A percentile compares a stretch with the other conserved stretches of the same genome.
Conservation (phyloP, 2,113 vertebrate genomes). For the Eulemur macaco region DNA sequence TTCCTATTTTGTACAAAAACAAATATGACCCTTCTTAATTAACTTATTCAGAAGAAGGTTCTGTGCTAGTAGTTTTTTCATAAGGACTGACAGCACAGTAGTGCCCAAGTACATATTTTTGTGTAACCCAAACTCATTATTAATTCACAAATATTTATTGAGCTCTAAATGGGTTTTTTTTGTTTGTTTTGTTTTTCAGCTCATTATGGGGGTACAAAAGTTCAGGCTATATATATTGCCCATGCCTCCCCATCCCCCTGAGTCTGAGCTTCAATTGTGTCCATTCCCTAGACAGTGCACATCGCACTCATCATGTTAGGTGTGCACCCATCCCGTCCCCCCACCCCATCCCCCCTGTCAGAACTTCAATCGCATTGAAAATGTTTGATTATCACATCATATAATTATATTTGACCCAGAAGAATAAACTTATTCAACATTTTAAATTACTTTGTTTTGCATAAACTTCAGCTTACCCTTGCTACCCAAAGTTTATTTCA, state of each 20-base stretch:
- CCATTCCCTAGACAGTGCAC: too few species aligned
- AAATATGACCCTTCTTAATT: background rate
- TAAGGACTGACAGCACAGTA: background rate
- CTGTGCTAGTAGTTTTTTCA: background rate
- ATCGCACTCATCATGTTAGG: too few species aligned
- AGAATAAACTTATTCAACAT: background rate
- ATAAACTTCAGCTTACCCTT: constrained; percentile 16
- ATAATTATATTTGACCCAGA: constrained; percentile 54
- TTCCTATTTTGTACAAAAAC: background rate
- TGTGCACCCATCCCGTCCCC: too few species aligned
- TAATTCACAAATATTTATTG: constrained; percentile 40
- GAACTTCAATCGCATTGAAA: background rate
- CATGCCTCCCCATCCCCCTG: too few species aligned
- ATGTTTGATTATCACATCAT: constrained; percentile 31
- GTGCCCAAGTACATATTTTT: background rate
- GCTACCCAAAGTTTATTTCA: constrained; percentile 51
- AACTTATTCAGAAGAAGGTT: background rate
- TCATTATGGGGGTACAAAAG: too few species aligned
- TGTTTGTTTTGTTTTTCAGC: too few species aligned
- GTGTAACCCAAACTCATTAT: background rate
- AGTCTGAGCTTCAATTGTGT: too few species aligned
- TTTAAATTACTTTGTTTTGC: constrained; percentile 34
- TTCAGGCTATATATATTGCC: too few species aligned
- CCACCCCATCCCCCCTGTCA: too few species aligned
- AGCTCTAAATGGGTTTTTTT: background rate